A percentile compares a stretch with the other conserved stretches of the same genome.
Conservation (phyloP, 2,888 invertebrate species). For the Unio delphinus region DNA sequence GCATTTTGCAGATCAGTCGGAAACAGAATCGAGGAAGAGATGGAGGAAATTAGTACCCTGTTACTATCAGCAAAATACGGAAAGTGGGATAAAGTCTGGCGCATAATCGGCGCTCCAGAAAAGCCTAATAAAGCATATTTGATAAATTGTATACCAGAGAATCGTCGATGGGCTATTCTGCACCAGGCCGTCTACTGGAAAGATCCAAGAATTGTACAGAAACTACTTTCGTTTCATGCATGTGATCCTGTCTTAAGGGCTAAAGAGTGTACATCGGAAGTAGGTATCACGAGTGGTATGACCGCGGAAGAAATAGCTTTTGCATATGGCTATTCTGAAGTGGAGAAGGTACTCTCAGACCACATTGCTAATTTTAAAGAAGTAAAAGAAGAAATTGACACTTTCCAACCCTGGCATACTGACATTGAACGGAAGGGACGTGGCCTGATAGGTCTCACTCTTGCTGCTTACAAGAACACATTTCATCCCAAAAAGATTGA, state of each 20-base stretch:
- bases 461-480: background rate
- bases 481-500: no score
- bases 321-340: conserved; percentile 7
- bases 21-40: conserved; percentile 7
- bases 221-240: conserved; percentile 3
- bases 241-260: conserved; percentile 8
- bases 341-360: background rate
- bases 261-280: conserved; percentile 3
- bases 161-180: conserved; percentile 13
- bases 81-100: conserved; percentile 8
- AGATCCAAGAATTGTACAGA: conserved; percentile 3
- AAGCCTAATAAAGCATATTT: conserved; percentile 8
- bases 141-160: conserved; percentile 14
- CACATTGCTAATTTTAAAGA: background rate
- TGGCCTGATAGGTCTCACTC: no score
- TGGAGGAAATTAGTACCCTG: conserved; percentile 2
- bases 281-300: conserved; percentile 4
- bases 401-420: background rate
- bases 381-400: background rate
- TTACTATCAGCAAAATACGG: conserved; percentile 11
- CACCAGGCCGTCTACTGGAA: conserved; percentile 17
- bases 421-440: no score
- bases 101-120: conserved; percentile 8
- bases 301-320: conserved; percentile 14
- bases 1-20: no score